Evolutionary conservation across 2,797 vertebrate genomes (phyloP).

Genomic region (Melanitta fusca): DNA sequence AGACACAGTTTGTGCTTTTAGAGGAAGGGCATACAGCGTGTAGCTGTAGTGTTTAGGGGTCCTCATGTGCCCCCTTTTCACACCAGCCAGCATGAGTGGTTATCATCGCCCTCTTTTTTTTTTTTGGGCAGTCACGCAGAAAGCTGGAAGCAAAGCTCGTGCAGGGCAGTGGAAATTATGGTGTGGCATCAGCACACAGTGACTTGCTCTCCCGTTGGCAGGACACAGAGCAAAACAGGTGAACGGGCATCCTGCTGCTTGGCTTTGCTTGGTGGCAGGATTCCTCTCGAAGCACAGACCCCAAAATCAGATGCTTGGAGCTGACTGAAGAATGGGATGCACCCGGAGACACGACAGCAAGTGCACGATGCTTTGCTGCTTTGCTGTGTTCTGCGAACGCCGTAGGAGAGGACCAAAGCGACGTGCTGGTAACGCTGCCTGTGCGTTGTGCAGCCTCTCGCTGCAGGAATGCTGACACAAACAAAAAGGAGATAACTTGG

Average conservation of each 20-base stretch:
- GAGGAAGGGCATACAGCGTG: not conserved
- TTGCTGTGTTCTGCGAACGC: rapidly evolving
- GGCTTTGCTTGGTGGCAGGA: not conserved
- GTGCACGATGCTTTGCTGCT: rapidly evolving
- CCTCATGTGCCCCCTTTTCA: not conserved
- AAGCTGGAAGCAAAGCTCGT: not conserved
- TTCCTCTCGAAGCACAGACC: not conserved
- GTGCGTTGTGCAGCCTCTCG: not conserved
- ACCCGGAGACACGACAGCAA: rapidly evolving
- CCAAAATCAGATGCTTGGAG: rapidly evolving
- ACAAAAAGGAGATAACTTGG: constrained; percentile 76
- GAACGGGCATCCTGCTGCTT: not conserved
- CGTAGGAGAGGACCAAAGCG: rapidly evolving
- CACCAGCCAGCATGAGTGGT: not conserved
- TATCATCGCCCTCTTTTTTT: not conserved
- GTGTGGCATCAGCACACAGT: not conserved
- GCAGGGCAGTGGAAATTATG: not conserved
- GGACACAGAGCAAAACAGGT: not conserved
- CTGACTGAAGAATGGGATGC: not conserved
- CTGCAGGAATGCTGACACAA: constrained; percentile 73
- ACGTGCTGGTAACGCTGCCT: not conserved
- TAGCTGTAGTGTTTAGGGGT: not conserved
- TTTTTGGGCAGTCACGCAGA: not conserved
- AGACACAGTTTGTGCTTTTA: not conserved
- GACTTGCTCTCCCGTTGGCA: not conserved